Conservation (phyloP, 2,888 invertebrate species). For the Zonitis immaculata region DNA sequence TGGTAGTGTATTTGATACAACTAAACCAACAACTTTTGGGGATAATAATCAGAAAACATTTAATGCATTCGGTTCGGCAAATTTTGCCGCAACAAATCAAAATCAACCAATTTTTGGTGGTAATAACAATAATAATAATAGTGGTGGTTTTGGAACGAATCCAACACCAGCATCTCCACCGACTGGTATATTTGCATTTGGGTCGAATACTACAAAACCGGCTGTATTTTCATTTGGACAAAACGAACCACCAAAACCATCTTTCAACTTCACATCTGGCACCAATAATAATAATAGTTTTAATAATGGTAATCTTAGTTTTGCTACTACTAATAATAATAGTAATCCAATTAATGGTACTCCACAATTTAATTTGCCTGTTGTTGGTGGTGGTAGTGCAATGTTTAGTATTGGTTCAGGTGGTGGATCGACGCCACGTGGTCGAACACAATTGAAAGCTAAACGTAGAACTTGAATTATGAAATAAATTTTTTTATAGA, state of each 20-base stretch:
- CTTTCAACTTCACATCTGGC: conserved; percentile 4
- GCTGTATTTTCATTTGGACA: conserved; percentile 10
- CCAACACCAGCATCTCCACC: background rate
- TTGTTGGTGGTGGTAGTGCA: conserved; percentile 23
- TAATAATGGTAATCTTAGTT: background rate
- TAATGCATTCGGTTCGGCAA: conserved; percentile 4
- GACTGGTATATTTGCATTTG: background rate
- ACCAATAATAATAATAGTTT: background rate
- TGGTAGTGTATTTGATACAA: background rate
- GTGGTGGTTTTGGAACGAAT: background rate
- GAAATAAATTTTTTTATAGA: background rate
- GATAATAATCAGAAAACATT: conserved; percentile 2
- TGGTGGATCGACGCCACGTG: conserved; percentile 43
- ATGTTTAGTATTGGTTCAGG: conserved; percentile 53
- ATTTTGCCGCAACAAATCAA: conserved; percentile 7
- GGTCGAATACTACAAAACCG: background rate
- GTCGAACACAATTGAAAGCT: conserved; percentile 41
- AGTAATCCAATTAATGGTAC: conserved; percentile 4
- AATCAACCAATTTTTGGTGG: background rate
- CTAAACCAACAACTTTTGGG: conserved; percentile 9
- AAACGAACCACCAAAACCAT: conserved; percentile 7
- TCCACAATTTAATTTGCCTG: conserved; percentile 25
- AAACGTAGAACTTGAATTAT: conserved; percentile 32
- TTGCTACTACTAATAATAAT: conserved; percentile 5
- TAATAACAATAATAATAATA: background rate